phyloP scores from a whole-genome alignment of 2,113 vertebrate genomes.

The Phoenicopterus ruber region DNA sequence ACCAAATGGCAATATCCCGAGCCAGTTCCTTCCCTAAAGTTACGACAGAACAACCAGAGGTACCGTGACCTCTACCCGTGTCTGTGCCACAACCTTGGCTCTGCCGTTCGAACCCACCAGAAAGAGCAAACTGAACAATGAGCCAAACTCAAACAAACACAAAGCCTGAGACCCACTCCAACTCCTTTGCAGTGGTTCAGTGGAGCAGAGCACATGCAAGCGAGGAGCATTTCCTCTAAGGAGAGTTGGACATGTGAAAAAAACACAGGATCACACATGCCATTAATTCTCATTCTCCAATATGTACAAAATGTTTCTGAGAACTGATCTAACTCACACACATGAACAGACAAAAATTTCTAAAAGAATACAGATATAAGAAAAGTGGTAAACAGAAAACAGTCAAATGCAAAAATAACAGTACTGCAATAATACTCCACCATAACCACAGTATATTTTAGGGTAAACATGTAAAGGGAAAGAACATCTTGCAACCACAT shows the following conservation, averaged over 20 bases:
- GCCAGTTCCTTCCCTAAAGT: not conserved
- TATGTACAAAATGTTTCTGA: not conserved
- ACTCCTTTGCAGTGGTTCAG: not conserved
- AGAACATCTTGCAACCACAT: not conserved
- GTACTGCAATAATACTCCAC: not conserved
- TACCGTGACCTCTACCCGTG: fast-evolving
- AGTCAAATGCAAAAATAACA: not conserved
- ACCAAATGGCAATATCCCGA: not conserved
- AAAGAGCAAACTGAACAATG: not conserved
- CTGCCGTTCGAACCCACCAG: not conserved
- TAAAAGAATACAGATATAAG: not conserved
- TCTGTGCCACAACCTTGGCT: not conserved
- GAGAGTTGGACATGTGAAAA: not conserved
- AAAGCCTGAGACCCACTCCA: not conserved
- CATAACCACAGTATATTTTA: not conserved
- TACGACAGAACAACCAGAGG: fast-evolving
- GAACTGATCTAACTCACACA: not conserved
- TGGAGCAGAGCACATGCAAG: not conserved
- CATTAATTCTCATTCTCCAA: not conserved
- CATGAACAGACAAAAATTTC: not conserved
- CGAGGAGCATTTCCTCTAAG: not conserved
- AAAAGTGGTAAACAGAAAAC: not conserved
- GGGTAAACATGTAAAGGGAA: not conserved
- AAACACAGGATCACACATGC: not conserved
- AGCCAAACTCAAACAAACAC: not conserved